Base-by-base conservation (phyloP, 92 coral and sea anemone genomes). In the Epizoanthus stellaris region DNA sequence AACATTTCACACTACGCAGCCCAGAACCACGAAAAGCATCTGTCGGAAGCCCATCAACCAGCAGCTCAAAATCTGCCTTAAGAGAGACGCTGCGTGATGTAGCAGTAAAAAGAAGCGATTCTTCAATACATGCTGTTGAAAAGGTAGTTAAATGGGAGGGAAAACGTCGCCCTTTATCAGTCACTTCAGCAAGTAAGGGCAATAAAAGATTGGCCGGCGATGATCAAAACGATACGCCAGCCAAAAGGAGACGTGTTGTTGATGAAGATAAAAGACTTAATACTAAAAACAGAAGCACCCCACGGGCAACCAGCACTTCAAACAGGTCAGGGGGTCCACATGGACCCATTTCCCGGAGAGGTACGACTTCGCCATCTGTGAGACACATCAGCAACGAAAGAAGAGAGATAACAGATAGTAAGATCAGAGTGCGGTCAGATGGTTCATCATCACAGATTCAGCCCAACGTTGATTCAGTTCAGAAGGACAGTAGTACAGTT, bases 191-290 rank as follows among this genome's bases (percentile, higher is more conserved):
- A 12, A 21, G 72, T 13, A 79, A 79, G 49, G 72, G 83, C 56
- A 79, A 64, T 11, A 79, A 79, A 59, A 63, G 83, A 40, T 62
- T 64, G 25, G 14, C 54, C 3, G 49, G 14, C 4, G 19, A 42
- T 19, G 16, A 79, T 45, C 56, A 79, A 63, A 30, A 61, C 8
- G 61, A 63, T 19, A 79, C 64, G 15, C 72, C 71, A 43, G 38
- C 19, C 15, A 79, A 79, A 63, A 79, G 73, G 43, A 45, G 20
- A 64, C 83, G 83, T 43, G 60, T 79, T 6, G 43, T 42, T 79
- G 39, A 52, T 11, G 73, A 21, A 2, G 67, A 63, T 3, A 52
- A 79, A 79, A 79, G 11, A 8, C 19, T 53, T 38, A 15, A 30
- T n/a, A 43, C 21, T 14, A 60, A 52, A 52, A 15, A 40, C 36